These are phyloP conservation scores for Ibidorhyncha struthersii DNA, from an alignment of 2,113 vertebrate genomes.

Conservation along the genomic window DNA sequence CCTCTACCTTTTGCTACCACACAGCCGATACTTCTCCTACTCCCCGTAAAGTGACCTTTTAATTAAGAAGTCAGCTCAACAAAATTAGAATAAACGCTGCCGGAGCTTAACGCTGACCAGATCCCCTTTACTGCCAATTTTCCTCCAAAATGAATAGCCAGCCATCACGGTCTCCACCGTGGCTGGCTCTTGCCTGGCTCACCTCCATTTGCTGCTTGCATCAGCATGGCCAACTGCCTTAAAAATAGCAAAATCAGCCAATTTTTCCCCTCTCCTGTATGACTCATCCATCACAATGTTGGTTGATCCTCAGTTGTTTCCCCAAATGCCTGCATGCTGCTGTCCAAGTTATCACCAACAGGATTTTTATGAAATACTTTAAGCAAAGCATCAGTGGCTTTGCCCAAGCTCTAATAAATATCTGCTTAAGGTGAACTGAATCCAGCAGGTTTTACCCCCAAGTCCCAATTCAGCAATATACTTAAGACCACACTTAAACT, in stretches of 20 bases:
- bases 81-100: conserved; percentile 15
- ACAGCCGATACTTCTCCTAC: background rate
- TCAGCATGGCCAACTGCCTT: background rate
- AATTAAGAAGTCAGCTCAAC: conserved; percentile 21
- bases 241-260: background rate
- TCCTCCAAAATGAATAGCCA: conserved; percentile 3
- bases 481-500: background rate
- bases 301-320: background rate
- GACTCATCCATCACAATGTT: background rate
- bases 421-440: background rate
- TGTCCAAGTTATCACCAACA: background rate
- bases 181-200: background rate
- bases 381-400: background rate
- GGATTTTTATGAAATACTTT: background rate
- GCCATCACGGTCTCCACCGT: background rate
- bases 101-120: background rate
- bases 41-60: background rate
- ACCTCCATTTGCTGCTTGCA: background rate
- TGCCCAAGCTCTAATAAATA: background rate
- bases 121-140: conserved; percentile 11
- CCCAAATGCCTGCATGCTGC: background rate
- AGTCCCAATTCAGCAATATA: background rate
- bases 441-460: background rate
- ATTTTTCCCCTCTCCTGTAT: background rate
- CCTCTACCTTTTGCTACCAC: background rate